Evolutionary conservation across 2,888 invertebrate species (phyloP).

Genomic region (Macrophya alboannulata): DNA sequence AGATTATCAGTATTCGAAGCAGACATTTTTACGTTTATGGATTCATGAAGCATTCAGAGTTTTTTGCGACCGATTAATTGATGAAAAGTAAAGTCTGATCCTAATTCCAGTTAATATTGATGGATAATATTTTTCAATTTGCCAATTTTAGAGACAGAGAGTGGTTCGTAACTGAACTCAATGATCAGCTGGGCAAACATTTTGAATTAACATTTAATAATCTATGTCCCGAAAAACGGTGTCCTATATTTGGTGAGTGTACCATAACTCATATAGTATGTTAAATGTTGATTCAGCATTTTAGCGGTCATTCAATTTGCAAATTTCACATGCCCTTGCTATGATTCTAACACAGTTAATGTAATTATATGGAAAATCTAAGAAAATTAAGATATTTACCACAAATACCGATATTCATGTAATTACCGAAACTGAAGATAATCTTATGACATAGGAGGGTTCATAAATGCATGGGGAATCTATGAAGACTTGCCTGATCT

Average conservation of each 20-base stretch:
- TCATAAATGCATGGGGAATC: slow-evolving; percentile 88
- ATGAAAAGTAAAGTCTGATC: slow-evolving; percentile 83
- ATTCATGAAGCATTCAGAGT: slow-evolving; percentile 93
- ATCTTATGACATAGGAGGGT: slow-evolving; percentile 80
- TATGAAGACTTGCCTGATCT: slow-evolving; percentile 91
- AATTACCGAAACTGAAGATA: neutral
- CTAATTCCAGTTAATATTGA: neutral
- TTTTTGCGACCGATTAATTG: slow-evolving; percentile 91
- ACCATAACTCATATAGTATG: neutral
- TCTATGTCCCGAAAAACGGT: slow-evolving; percentile 87
- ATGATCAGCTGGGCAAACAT: slow-evolving; percentile 88
- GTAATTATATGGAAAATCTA: neutral
- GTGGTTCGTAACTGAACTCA: slow-evolving; percentile 88
- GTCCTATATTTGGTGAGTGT: slow-evolving; percentile 88
- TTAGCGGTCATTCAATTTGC: neutral
- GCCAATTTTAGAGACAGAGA: slow-evolving; percentile 85
- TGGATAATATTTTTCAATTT: slow-evolving; percentile 8
- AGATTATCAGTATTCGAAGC: slow-evolving; percentile 88
- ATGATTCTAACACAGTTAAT: neutral
- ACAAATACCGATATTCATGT: neutral
- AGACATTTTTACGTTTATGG: slow-evolving; percentile 90
- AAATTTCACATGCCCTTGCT: neutral
- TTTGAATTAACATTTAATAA: slow-evolving; percentile 92
- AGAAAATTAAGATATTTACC: neutral
- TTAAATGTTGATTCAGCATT: neutral